A percentile compares a stretch with the other conserved stretches of the same genome.
Evolutionary conservation across 2,113 vertebrate species (phyloP).

Genomic region (Xenopus tropicalis): UCB_Xtro_10.0 CM004444.2:125714501-125715000

Average conservation of each 20-base stretch:
- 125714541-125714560: conserved; percentile 62
- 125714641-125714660: conserved; percentile 51
- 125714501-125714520: conserved; percentile 49
- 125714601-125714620: conserved; percentile 59
- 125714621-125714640: conserved; percentile 56
- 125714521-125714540: conserved; percentile 42
- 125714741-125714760: conserved; percentile 51
- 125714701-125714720: conserved; percentile 56
- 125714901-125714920: conserved; percentile 80
- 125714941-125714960: conserved; percentile 97
- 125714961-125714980: conserved; percentile 98
- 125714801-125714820: conserved; percentile 68
- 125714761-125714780: conserved; percentile 51
- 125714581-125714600: conserved; percentile 54
- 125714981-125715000: conserved; percentile 99
- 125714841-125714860: conserved; percentile 71
- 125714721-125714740: conserved; percentile 62
- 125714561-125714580: conserved; percentile 39
- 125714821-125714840: conserved; percentile 64
- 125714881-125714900: conserved; percentile 73
- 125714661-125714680: conserved; percentile 55
- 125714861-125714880: conserved; percentile 64
- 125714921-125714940: conserved; percentile 84
- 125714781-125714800: conserved; percentile 60
- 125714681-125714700: conserved; percentile 59